Evolutionary conservation across 2,888 invertebrate genomes (phyloP), one percentile per base, ranked within the genome.

Genomic region (Agrypnus murinus): DNA sequence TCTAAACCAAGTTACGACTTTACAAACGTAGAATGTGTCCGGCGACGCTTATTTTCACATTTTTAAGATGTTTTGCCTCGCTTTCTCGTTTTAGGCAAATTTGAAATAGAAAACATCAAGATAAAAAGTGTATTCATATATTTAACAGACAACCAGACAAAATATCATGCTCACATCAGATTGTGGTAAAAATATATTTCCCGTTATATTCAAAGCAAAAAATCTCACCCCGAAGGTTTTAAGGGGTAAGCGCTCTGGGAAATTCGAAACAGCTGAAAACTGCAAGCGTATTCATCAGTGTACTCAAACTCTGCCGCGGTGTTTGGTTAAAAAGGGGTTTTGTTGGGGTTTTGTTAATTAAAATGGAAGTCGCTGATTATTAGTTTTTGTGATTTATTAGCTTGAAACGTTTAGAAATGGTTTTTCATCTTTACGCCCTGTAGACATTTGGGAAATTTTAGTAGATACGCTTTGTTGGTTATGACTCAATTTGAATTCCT

Each of bases 1-100:
- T 58, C 58, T 43, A n/a, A 9, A 0, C 12, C 58, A 43, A 58
- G 58, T 58, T 58, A 58, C 58, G 43, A 43, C 58, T 58, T 40
- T 14, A 8, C 14, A 19, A 46, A 38, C 25, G 25, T 25, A 25
- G 5, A 25, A 25, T 25, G 25, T 25, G 25, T 25, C 25, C 25
- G 5, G n/a, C n/a, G n/a, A n/a, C n/a, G n/a, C n/a, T n/a, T n/a
- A n/a, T n/a, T n/a, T n/a, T n/a, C n/a, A n/a, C n/a, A n/a, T n/a
- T n/a, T n/a, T n/a, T n/a, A n/a, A n/a, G n/a, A n/a, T n/a, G n/a
- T n/a, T n/a, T n/a, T n/a, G n/a, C n/a, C n/a, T n/a, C n/a, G n/a
- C n/a, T n/a, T n/a, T n/a, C n/a, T n/a, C n/a, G n/a, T n/a, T n/a
- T n/a, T n/a, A n/a, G n/a, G n/a, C n/a, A n/a, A n/a, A n/a, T n/a